Evolutionary conservation across 2,888 invertebrate genomes (phyloP).

Genomic region (Noctua janthina): DNA sequence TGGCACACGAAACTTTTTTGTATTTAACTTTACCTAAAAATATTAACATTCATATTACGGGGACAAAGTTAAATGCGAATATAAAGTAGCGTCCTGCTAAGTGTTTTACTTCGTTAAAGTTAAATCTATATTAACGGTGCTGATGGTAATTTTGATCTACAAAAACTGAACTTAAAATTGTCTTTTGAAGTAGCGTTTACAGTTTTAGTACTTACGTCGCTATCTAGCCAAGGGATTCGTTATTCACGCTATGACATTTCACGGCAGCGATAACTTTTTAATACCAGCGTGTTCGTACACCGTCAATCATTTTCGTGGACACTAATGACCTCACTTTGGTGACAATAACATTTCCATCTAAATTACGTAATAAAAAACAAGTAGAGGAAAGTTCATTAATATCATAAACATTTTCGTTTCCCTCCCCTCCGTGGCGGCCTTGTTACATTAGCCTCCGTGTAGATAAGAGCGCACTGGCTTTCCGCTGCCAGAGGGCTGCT

Average conservation of each 20-base stretch:
- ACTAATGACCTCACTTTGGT: constrained; percentile 77
- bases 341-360: constrained; percentile 79
- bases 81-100: constrained; percentile 44
- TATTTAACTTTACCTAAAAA: constrained; percentile 54
- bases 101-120: constrained; percentile 54
- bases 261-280: constrained; percentile 63
- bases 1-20: constrained; percentile 47
- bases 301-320: constrained; percentile 75
- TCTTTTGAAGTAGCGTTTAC: constrained; percentile 23
- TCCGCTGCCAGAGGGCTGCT: constrained; percentile 67
- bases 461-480: constrained; percentile 74
- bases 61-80: constrained; percentile 34
- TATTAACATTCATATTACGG: constrained; percentile 47
- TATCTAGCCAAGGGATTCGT: background rate
- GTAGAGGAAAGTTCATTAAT: constrained; percentile 81
- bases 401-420: constrained; percentile 77
- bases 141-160: constrained; percentile 40
- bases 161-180: constrained; percentile 30
- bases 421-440: constrained; percentile 72
- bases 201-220: background rate
- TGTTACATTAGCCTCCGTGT: constrained; percentile 74
- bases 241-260: constrained; percentile 35
- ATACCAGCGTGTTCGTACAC: constrained; percentile 63
- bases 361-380: constrained; percentile 78
- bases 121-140: constrained; percentile 46